Conservation (phyloP, 2,797 vertebrate species). For the Botia kubotai region DNA sequence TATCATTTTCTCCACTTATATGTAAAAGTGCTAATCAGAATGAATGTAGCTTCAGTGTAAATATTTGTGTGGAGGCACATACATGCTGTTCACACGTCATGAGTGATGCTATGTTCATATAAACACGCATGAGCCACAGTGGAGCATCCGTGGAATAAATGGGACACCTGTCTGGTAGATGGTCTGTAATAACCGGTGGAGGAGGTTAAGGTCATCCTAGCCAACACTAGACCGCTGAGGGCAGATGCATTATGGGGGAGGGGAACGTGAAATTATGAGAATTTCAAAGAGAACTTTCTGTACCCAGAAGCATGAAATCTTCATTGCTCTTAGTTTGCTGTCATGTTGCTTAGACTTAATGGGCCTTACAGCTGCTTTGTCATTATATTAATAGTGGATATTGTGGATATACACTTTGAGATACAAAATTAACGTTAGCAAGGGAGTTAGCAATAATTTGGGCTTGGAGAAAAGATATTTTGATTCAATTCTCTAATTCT, state of each 20-base stretch:
- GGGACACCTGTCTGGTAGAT: conserved; percentile 21
- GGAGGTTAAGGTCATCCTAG: conserved; percentile 44
- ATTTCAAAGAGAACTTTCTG: not conserved
- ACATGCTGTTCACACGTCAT: not conserved
- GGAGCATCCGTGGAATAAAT: conserved; percentile 25
- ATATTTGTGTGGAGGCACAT: conserved; percentile 24
- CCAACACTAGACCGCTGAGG: conserved; percentile 17
- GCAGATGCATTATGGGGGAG: not conserved
- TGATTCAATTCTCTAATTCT: no score
- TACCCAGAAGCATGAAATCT: not conserved
- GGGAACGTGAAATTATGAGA: not conserved
- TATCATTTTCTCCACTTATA: not conserved
- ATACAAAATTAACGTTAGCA: not conserved
- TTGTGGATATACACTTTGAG: not conserved
- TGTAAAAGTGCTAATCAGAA: conserved; percentile 2
- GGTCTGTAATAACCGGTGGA: not conserved
- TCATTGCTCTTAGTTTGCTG: not conserved
- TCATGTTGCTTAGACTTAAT: not conserved
- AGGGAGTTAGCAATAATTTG: not conserved
- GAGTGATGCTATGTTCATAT: not conserved
- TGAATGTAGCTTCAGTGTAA: conserved; percentile 1
- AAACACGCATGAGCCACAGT: not conserved
- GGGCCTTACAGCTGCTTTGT: not conserved
- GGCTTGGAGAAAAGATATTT: not conserved
- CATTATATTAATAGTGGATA: no score